Conservation (phyloP, 2,797 vertebrate genomes). For the Lithobates sylvaticus region DNA sequence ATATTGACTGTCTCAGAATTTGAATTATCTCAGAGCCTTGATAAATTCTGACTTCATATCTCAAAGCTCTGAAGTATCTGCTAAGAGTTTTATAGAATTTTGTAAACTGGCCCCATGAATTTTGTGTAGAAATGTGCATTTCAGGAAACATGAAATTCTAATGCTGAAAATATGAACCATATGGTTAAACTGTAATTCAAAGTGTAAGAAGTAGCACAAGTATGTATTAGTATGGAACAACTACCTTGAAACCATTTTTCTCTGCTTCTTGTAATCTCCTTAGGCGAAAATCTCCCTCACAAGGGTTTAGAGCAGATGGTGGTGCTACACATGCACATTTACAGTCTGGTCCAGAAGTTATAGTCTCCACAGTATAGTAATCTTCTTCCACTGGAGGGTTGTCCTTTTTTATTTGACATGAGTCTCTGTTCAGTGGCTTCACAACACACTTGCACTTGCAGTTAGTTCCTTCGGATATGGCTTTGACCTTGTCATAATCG, state of each 20-base stretch:
- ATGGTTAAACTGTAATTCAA: too few species aligned
- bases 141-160: too few species aligned
- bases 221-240: neutral
- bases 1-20: too few species aligned
- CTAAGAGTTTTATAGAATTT: too few species aligned
- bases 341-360: constrained; percentile 89
- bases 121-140: too few species aligned
- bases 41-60: too few species aligned
- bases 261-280: constrained; percentile 87
- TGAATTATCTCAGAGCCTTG: too few species aligned
- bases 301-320: constrained; percentile 89
- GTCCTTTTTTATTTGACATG: constrained; percentile 84
- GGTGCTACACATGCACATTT: constrained; percentile 94
- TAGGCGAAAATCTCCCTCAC: constrained; percentile 89
- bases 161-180: too few species aligned
- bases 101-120: too few species aligned
- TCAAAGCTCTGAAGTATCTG: too few species aligned
- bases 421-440: constrained; percentile 88
- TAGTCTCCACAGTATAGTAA: constrained; percentile 92
- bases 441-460: constrained; percentile 97
- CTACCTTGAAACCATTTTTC: constrained; percentile 88
- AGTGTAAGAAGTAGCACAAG: too few species aligned
- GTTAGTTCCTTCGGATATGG: constrained; percentile 92
- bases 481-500: constrained; percentile 97
- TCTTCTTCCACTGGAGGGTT: constrained; percentile 81